Base-by-base conservation (phyloP, 2,113 vertebrate genomes). In the Beaufortia kweichowensis region DNA sequence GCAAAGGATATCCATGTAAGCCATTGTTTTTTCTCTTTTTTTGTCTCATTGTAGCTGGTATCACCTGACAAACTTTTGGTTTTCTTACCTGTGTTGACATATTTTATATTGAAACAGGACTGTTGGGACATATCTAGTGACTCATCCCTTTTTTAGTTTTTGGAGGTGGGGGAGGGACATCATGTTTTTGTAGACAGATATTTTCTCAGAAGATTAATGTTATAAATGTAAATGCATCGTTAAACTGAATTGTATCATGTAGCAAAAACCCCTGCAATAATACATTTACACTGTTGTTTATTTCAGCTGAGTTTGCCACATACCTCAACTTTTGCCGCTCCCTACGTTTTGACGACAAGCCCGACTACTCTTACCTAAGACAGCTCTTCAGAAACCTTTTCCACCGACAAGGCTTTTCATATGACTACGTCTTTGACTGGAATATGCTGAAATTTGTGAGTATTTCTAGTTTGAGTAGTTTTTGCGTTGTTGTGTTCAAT, bases 401-500 rank as follows among this genome's bases (percentile, higher is more conserved):
- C 89, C 96, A 98, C 85, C 87, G 96, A 81, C 96, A 98, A 85
- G 96, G 96, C 63, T 98, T 98, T 89, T 98, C 96, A 55, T 98
- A 98, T 9, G 96, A 98, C 89, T 98, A 98, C 2, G 96, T 98
- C 62, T 98, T 98, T 63, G 96, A 98, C 91, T 98, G 96, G 96
- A 98, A 98, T 89, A 98, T 97, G 96, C 92, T 98, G 61, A 98
- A 98, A 81, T 98, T 98, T 86, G 96, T 98, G 88, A 94, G 96
- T 95, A 82, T 43, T 63, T 72, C 1, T n/a, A 19, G 11, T 7
- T 24, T 24, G 3, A 6, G 31, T 64, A 3, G 46, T 26, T 5
- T 46, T 26, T 7, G 33, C 26, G 2, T 68, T 8, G 11, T n/a
- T 8, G 23, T 66, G 10, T 14, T 10, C 11, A 11, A 11, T 10